Evolutionary conservation across 2,113 vertebrate species (phyloP), one percentile per base, ranked within the genome.

Genomic region (Boulengeromyrus knoepffleri): DNA sequence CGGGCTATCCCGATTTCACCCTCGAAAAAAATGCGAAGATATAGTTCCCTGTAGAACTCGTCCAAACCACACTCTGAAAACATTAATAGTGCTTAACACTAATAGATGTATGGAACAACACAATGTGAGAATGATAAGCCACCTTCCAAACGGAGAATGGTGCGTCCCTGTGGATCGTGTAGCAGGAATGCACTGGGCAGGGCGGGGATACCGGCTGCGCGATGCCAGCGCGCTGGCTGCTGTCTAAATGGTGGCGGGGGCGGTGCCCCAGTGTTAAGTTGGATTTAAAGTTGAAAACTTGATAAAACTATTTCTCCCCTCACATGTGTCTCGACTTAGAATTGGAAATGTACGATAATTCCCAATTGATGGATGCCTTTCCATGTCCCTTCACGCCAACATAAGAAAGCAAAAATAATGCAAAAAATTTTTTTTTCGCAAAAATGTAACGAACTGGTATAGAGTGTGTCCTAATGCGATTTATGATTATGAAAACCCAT

Each of bases 141-240:
- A 17, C 19, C 86, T 49, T 27, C 2, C 86, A 39, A 17, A 21
- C 1, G 2, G 13, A 21, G 3, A 89, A 92, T 93, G 93, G 92
- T 92, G 19, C 77, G 5, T 27, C 93, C 92, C 91, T 70, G 89
- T 94, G 92, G 93, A 91, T 94, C 93, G 93, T 92, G 91, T 91
- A 91, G 92, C 93, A 94, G 93, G 93, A 95, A 95, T 95, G 94
- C 93, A 91, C 91, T 84, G 90, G 92, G 89, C 90, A 70, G 92
- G 91, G 91, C 86, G 91, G 92, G 91, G 27, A 70, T 70, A 45
- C 80, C 31, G 77, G 77, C 36, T 21, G 21, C 77, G 74, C 31
- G 13, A 2, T 42, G 74, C 27, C 27, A 80, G 74, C 89, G 91
- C 52, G 93, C 49, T 89, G 91, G 93, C 46, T 89, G 91, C 27